Base-by-base conservation (phyloP, 2,888 invertebrate species). In the Rhagophthalmus giganteus region DNA sequence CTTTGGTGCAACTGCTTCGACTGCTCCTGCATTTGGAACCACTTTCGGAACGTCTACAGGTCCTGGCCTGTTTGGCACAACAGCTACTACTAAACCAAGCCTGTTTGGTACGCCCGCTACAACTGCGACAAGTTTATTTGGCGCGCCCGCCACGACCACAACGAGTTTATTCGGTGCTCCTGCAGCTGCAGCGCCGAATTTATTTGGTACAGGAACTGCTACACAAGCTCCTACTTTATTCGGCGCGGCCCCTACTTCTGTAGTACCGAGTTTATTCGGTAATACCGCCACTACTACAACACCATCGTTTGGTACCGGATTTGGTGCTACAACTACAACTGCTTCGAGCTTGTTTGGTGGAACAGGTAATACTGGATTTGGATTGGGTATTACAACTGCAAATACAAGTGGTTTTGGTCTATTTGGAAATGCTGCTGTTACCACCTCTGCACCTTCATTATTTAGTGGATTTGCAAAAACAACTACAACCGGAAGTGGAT, bases 391-490 rank as follows among this genome's bases (percentile, higher is more conserved):
- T 2, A 60, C 65, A 4, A 27, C 63, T 25, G 40, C 61, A 4
- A 46, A 62, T 24, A 58, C 56, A 16, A 42, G 65, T 30, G 60
- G 65, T 39, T 72, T 74, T 63, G 68, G 70, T 49, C 60, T 70
- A 30, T 73, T 78, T 53, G 69, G 69, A 20, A 59, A 62, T 16
- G 68, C 69, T 55, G 66, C 70, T 8, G 55, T 63, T 20, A 62
- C 65, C 11, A 65, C 62, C 9, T 54, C 68, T n/a, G 61, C 69
- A 2, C 65, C 63, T 10, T 54, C 62, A n/a, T 46, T 62, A 26
- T 62, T 64, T 63, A 76, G 79, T 11, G 78, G 78, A 1, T 81
- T 81, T 59, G 78, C 78, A 1, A 69, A 66, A 28, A 67, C 63
- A 25, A 64, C 62, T 12, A 34, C 54, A 24, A 33, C 53, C 47